A percentile compares a stretch with the other conserved stretches of the same genome.
Evolutionary conservation across 2,888 invertebrate genomes (phyloP).

Genomic region (Pammene aurita): DNA sequence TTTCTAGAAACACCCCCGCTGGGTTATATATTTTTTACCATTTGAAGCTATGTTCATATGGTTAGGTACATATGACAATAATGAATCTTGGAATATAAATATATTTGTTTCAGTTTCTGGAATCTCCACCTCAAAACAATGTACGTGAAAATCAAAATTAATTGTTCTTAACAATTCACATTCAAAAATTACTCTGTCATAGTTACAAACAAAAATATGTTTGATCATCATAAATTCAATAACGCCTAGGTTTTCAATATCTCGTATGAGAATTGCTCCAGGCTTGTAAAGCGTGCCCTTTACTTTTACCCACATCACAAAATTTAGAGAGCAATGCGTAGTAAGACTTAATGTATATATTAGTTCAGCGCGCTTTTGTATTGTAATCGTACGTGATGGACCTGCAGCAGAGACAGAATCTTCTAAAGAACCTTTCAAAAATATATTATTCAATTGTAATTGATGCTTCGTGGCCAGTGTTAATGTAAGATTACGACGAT

Average conservation of each 20-base stretch:
- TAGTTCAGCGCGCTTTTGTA: constrained; percentile 4
- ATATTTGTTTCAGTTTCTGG: too few species aligned
- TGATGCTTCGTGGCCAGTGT: constrained; percentile 40
- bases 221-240: neutral
- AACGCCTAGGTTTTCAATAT: neutral
- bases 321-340: neutral
- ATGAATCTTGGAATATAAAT: too few species aligned
- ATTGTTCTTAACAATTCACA: too few species aligned
- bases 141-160: neutral
- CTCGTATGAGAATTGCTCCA: neutral
- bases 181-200: constrained; percentile 1
- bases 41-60: too few species aligned
- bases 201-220: neutral
- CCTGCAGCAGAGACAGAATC: constrained; percentile 13
- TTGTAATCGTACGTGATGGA: constrained; percentile 1
- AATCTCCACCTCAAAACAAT: too few species aligned
- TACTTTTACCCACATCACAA: constrained; percentile 5
- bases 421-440: constrained; percentile 33
- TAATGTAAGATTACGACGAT: constrained; percentile 35
- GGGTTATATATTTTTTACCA: too few species aligned
- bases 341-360: neutral
- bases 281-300: constrained; percentile 3
- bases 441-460: constrained; percentile 37
- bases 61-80: too few species aligned
- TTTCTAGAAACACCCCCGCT: too few species aligned